Percentiles rank a stretch among this genome's conserved stretches.
Conservation (phyloP, 1,140 invertebrate genomes). For the Nautilus pompilius region DNA sequence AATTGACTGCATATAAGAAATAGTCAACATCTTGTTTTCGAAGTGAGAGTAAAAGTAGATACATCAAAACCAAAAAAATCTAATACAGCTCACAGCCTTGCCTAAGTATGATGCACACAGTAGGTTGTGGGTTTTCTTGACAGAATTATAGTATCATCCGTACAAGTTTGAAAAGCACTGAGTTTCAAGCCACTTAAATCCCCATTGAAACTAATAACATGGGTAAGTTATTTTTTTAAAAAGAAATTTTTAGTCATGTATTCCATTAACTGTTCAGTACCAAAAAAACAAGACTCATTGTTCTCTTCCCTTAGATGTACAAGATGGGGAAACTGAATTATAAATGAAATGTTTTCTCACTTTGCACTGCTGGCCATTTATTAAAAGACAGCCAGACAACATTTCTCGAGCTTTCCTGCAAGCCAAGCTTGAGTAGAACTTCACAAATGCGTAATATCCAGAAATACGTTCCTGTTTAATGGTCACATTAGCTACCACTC, state of each 20-base stretch:
- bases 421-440: conserved; percentile 32
- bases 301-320: not conserved
- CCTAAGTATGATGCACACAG: no score
- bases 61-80: no score
- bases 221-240: not conserved
- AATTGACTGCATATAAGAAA: no score
- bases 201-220: not conserved
- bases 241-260: not conserved
- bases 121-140: no score
- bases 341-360: conserved; percentile 9
- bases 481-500: not conserved
- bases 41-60: no score
- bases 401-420: conserved; percentile 24
- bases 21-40: no score
- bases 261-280: not conserved
- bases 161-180: no score
- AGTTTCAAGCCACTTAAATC: not conserved
- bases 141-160: no score
- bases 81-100: no score
- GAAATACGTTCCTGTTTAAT: not conserved
- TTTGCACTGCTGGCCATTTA: conserved; percentile 29
- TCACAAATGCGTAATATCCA: conserved; percentile 44
- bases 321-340: not conserved
- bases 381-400: conserved; percentile 18
- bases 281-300: not conserved